phyloP scores from a whole-genome alignment of 2,113 vertebrate genomes.

The Antennarius striatus region DNA sequence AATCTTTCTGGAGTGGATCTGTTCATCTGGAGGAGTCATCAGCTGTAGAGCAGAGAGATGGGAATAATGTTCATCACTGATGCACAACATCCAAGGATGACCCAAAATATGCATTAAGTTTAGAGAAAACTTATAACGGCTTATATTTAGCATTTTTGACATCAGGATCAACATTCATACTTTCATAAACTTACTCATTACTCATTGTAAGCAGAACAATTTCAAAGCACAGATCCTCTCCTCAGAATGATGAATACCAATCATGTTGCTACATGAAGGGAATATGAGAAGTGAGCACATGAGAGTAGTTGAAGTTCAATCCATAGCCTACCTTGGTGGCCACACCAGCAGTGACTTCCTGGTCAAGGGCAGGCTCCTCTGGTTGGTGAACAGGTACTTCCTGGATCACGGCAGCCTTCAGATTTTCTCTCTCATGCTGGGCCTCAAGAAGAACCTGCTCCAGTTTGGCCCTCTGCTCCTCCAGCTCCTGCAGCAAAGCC shows the following conservation, averaged over 20 bases:
- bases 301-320: too few relatives aligned
- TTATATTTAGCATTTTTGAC: too few relatives aligned
- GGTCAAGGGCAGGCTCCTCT: slow-evolving; percentile 19
- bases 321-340: slow-evolving; percentile 11
- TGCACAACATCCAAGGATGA: too few relatives aligned
- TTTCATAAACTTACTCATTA: too few relatives aligned
- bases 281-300: background rate
- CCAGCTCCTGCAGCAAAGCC: slow-evolving; percentile 84
- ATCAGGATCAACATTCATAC: too few relatives aligned
- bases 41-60: slow-evolving; percentile 24
- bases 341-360: background rate
- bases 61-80: background rate
- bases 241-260: background rate
- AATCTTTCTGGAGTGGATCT: slow-evolving; percentile 71
- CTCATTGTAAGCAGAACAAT: background rate
- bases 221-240: background rate
- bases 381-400: slow-evolving; percentile 1
- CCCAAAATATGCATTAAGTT: too few relatives aligned
- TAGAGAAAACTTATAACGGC: too few relatives aligned
- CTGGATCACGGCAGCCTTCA: slow-evolving; percentile 51
- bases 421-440: slow-evolving; percentile 73
- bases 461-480: slow-evolving; percentile 81
- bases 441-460: slow-evolving; percentile 80
- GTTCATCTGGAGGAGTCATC: slow-evolving; percentile 53
- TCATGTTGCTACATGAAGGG: background rate